These are phyloP conservation scores for Probosciger aterrimus DNA, from an alignment of 2,113 vertebrate genomes.

Conservation along the genomic window DNA sequence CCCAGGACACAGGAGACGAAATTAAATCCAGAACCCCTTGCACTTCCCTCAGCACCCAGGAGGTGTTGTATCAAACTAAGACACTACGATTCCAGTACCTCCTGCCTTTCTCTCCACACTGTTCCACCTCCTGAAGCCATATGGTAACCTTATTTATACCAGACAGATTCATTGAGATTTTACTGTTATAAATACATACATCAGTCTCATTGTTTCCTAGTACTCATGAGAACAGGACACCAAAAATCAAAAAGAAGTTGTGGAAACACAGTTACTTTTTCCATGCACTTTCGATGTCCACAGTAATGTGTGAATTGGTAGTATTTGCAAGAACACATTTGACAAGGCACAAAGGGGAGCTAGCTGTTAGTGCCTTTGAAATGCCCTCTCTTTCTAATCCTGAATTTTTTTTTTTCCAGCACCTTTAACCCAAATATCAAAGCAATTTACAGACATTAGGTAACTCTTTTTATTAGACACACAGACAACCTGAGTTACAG, in stretches of 20 bases:
- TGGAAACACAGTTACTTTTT: neutral
- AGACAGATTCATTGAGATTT: neutral
- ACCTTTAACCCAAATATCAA: constrained; percentile 42
- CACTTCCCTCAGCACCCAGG: neutral
- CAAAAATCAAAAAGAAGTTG: neutral
- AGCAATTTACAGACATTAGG: constrained; percentile 39
- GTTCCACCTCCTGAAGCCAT: neutral
- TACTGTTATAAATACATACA: neutral
- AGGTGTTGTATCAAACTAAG: neutral
- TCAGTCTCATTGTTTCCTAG: neutral
- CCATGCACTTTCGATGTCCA: neutral
- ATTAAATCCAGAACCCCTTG: neutral
- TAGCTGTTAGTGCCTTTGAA: constrained; percentile 6
- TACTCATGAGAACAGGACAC: neutral
- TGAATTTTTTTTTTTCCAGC: neutral
- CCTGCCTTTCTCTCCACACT: neutral
- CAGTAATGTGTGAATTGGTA: neutral
- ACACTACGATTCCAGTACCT: neutral
- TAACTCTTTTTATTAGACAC: constrained; percentile 17
- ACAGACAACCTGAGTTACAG: neutral
- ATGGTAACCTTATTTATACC: neutral
- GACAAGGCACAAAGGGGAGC: neutral
- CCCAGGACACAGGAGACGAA: neutral
- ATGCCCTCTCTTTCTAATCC: constrained; percentile 4
- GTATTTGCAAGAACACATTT: neutral